Evolutionary conservation across 2,797 vertebrate genomes (phyloP).

Genomic region (Chromis chromis): DNA sequence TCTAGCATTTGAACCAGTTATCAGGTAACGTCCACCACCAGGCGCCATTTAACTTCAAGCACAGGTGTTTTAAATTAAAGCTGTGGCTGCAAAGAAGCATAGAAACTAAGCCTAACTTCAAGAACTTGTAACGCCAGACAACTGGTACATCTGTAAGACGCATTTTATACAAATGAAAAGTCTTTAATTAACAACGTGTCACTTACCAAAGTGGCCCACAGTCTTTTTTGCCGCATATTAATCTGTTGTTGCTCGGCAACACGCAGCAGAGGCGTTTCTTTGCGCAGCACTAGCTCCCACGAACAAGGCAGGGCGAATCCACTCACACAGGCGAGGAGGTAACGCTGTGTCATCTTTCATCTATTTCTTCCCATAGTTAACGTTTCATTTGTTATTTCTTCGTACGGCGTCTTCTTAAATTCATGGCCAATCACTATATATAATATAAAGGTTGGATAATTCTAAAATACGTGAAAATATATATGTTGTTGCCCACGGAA

Average conservation of each 20-base stretch:
- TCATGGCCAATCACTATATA: fast-evolving
- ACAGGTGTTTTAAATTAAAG: constrained; percentile 17
- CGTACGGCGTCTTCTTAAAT: fast-evolving
- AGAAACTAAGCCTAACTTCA: not conserved
- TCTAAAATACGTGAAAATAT: not conserved
- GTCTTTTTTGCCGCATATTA: not conserved
- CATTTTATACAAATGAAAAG: not conserved
- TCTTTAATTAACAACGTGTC: not conserved
- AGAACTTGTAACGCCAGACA: not conserved
- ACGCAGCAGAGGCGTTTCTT: constrained; percentile 2
- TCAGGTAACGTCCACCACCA: constrained; percentile 21
- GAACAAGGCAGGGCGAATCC: constrained; percentile 56
- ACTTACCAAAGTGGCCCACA: constrained; percentile 24
- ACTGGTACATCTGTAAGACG: not conserved
- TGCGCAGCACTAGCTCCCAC: constrained; percentile 58
- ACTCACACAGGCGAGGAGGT: constrained; percentile 32
- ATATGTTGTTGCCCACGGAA: not conserved
- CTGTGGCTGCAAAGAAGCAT: not conserved
- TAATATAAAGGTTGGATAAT: fast-evolving
- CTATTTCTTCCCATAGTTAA: fast-evolving
- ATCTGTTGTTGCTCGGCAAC: constrained; percentile 70
- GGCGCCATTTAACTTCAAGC: constrained; percentile 18
- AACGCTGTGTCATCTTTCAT: not conserved
- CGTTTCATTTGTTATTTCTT: fast-evolving
- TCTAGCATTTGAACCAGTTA: too few relatives aligned